phyloP scores from a whole-genome alignment of 1,140 invertebrate species.

The Cydia amplana region DNA sequence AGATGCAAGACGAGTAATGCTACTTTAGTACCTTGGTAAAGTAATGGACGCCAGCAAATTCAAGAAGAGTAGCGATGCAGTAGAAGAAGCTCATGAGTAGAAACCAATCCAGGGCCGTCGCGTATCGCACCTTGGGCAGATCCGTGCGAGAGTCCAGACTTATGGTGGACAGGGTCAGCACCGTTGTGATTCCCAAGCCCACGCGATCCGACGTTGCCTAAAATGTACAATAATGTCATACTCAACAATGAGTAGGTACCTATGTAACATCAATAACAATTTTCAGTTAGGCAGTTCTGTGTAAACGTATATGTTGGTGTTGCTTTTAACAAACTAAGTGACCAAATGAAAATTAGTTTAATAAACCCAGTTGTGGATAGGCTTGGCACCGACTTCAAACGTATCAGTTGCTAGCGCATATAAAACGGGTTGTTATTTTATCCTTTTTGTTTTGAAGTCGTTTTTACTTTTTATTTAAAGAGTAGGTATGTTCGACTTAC shows the following conservation, averaged over 20 bases:
- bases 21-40: slow-evolving; percentile 88
- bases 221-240: slow-evolving; percentile 21
- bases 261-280: not conserved
- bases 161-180: slow-evolving; percentile 94
- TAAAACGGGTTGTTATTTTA: no score
- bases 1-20: not conserved
- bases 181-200: slow-evolving; percentile 91
- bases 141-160: slow-evolving; percentile 94
- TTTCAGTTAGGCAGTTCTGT: no score
- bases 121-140: slow-evolving; percentile 94
- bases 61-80: slow-evolving; percentile 94
- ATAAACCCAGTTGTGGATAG: no score
- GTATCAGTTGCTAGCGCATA: no score
- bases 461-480: no score
- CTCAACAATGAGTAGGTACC: not conserved
- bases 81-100: slow-evolving; percentile 96
- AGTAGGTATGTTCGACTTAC: no score
- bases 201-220: slow-evolving; percentile 81
- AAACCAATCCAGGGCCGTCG: slow-evolving; percentile 96
- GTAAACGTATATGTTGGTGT: no score
- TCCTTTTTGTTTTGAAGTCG: no score
- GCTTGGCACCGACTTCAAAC: no score
- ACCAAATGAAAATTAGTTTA: no score
- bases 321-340: no score
- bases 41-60: slow-evolving; percentile 97